These are phyloP conservation scores for Megaceryle alcyon DNA, from an alignment of 2,797 vertebrate species.

Conservation along the genomic window DNA sequence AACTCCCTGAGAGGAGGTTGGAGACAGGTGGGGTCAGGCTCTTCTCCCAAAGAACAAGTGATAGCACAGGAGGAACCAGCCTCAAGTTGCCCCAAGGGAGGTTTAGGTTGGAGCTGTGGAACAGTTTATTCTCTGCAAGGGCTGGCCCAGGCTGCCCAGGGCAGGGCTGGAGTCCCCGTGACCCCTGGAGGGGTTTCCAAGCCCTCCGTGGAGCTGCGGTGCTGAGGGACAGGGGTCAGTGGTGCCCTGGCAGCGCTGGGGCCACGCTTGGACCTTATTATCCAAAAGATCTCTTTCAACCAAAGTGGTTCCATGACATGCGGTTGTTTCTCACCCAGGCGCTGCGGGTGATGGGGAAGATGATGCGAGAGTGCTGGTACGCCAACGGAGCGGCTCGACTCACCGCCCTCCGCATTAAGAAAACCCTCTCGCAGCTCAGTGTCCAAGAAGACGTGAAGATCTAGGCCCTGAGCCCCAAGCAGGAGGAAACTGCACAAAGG, in stretches of 20 bases:
- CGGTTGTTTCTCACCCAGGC: slow-evolving; percentile 77
- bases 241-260: too few relatives aligned
- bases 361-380: slow-evolving; percentile 99
- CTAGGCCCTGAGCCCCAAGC: slow-evolving; percentile 73
- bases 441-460: slow-evolving; percentile 98
- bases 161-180: background rate
- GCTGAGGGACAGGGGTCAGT: background rate
- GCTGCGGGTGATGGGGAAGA: slow-evolving; percentile 97
- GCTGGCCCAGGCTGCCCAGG: too few relatives aligned
- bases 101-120: background rate
- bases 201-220: too few relatives aligned
- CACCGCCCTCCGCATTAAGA: slow-evolving; percentile 98
- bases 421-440: slow-evolving; percentile 97
- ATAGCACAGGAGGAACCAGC: background rate
- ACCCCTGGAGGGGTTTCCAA: background rate
- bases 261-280: too few relatives aligned
- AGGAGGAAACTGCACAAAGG: slow-evolving; percentile 70
- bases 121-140: background rate
- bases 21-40: background rate
- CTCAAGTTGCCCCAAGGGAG: background rate
- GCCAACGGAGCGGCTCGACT: slow-evolving; percentile 94
- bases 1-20: background rate
- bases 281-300: too few relatives aligned
- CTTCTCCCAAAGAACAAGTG: background rate
- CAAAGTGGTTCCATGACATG: too few relatives aligned